Evolutionary conservation across 2,113 vertebrate species (phyloP), one percentile per base, ranked within the genome.

Genomic region (Oxyruncus cristatus): DNA sequence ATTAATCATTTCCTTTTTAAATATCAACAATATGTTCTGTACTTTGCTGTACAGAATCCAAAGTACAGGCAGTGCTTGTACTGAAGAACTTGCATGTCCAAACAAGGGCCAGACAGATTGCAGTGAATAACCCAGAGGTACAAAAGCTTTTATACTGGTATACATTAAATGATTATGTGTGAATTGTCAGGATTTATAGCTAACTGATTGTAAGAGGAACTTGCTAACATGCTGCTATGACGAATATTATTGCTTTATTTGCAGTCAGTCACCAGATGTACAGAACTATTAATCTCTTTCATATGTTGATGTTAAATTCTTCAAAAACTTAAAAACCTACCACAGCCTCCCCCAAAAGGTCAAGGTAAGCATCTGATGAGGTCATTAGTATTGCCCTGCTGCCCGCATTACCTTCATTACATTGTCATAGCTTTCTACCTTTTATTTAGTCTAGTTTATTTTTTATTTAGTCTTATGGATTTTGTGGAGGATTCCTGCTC

Each of bases 61-160:
- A 86, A 94, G 93, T 81, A 96, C 92, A 94, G 85, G 72, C 55
- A 81, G 88, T 94, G 88, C 90, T 77, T 78, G 63, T 72, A 85
- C 55, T 59, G 75, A 85, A 95, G 71, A 93, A 77, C 55, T 92
- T 90, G 33, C 55, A 41, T 75, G 72, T 93, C 92, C 52, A 86
- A 93, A 95, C 83, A 94, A 90, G 52, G 42, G 49, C 55, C 72
- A 78, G 75, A 86, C 74, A 83, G 63, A 85, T 55, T 86, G 35
- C 56, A 74, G 50, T 30, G 39, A 67, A 68, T 66, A 88, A 93
- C 35, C 23, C 37, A 42, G 75, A 78, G 67, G 22, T 52, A 71
- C 61, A 39, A 71, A 91, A 74, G 59, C 33, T 90, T 94, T 67
- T 88, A n/a, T 80, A 16, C 15, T 73, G 47, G 17, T 84, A 44